These are phyloP conservation scores for Apamea monoglypha DNA, from an alignment of 2,888 invertebrate genomes.

Conservation along the genomic window DNA sequence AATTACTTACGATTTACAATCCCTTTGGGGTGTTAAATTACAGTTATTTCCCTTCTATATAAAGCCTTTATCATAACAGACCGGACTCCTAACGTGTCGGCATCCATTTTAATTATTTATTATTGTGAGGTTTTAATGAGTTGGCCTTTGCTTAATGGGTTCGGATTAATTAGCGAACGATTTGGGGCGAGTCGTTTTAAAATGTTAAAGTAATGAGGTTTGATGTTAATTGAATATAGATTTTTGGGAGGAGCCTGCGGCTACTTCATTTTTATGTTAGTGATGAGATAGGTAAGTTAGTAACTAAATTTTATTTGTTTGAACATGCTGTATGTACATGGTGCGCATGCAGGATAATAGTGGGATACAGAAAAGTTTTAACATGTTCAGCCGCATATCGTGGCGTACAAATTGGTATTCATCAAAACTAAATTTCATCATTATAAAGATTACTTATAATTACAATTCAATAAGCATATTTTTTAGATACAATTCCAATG, in stretches of 20 bases:
- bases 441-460: too few relatives aligned
- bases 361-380: too few relatives aligned
- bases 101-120: constrained; percentile 83
- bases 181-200: constrained; percentile 54
- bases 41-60: constrained; percentile 82
- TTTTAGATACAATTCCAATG: too few relatives aligned
- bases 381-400: too few relatives aligned
- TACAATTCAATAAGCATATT: too few relatives aligned
- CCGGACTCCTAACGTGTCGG: constrained; percentile 74
- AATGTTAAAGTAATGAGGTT: constrained; percentile 60
- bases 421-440: too few relatives aligned
- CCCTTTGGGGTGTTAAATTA: constrained; percentile 84
- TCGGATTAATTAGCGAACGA: constrained; percentile 62
- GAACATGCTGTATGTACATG: too few relatives aligned
- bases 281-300: too few relatives aligned
- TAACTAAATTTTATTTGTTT: too few relatives aligned
- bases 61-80: constrained; percentile 79
- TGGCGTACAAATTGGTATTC: too few relatives aligned
- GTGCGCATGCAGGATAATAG: too few relatives aligned
- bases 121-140: constrained; percentile 73
- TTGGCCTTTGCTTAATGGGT: constrained; percentile 65
- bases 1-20: constrained; percentile 88
- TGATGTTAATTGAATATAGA: constrained; percentile 54
- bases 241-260: constrained; percentile 23
- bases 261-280: neutral